Evolutionary conservation across 2,797 vertebrate species (phyloP).

Genomic region (Phrynocephalus guinanensis): DNA sequence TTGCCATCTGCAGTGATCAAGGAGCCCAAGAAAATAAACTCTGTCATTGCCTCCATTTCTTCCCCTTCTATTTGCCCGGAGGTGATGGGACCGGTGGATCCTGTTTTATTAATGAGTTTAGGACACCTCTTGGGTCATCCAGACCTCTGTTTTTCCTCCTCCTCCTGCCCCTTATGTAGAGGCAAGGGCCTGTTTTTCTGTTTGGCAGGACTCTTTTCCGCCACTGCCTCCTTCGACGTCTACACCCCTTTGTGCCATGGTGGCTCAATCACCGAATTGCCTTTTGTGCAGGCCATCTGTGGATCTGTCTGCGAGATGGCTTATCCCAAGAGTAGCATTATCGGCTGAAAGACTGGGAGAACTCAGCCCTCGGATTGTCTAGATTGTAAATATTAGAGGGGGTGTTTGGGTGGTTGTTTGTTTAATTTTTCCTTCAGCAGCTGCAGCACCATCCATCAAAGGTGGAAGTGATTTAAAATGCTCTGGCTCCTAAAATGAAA

Average conservation of each 20-base stretch:
- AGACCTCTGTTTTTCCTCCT: conserved; percentile 5
- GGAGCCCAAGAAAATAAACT: too few species aligned
- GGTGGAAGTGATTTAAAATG: background rate
- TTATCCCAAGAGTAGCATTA: conserved; percentile 1
- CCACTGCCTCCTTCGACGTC: background rate
- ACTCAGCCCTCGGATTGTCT: too few species aligned
- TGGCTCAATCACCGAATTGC: background rate
- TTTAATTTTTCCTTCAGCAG: background rate
- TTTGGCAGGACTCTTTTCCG: background rate
- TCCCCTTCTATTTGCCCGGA: too few species aligned
- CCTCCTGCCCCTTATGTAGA: background rate
- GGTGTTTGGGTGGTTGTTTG: too few species aligned
- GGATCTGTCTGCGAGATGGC: background rate
- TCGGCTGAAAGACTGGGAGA: background rate
- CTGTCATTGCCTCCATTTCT: too few species aligned
- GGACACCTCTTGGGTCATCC: conserved; percentile 32
- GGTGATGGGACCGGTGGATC: too few species aligned
- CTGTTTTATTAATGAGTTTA: conserved; percentile 46
- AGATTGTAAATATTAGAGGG: background rate
- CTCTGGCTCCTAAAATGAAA: too few species aligned
- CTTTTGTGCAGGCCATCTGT: background rate
- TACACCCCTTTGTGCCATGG: background rate
- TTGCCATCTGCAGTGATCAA: too few species aligned
- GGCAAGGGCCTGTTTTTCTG: background rate
- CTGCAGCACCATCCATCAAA: background rate